Conservation (phyloP, 2,113 vertebrate species). For the Poecilia latipinna region DNA sequence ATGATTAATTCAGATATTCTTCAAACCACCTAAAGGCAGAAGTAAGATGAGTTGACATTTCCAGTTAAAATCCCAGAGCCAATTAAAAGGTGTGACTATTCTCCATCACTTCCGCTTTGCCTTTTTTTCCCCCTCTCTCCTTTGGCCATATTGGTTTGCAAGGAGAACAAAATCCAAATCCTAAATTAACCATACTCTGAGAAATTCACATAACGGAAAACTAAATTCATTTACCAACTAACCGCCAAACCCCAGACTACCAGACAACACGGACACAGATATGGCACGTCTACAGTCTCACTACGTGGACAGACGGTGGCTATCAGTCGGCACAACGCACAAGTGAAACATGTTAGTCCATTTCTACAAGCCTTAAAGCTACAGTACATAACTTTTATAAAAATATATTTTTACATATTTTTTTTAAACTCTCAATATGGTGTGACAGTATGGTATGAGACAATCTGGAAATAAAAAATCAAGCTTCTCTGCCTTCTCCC, state of each 20-base stretch:
- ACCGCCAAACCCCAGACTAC: constrained; percentile 3
- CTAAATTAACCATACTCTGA: constrained; percentile 48
- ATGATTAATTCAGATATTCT: background rate
- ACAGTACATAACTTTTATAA: too few species aligned
- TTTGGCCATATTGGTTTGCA: constrained; percentile 32
- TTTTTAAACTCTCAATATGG: too few species aligned
- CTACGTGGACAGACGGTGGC: constrained; percentile 40
- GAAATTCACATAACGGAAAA: constrained; percentile 57
- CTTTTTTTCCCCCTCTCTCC: background rate
- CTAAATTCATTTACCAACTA: constrained; percentile 46
- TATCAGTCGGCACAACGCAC: constrained; percentile 52
- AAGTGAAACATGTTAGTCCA: constrained; percentile 26
- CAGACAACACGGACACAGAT: constrained; percentile 17
- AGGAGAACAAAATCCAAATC: constrained; percentile 36
- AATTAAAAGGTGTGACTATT: constrained; percentile 58
- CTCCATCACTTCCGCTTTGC: constrained; percentile 18
- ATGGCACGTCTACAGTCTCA: constrained; percentile 23
- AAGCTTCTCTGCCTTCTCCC: too few species aligned
- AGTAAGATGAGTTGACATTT: constrained; percentile 30
- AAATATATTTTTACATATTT: too few species aligned
- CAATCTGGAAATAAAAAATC: too few species aligned
- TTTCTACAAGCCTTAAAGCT: constrained; percentile 18
- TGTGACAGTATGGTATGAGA: too few species aligned
- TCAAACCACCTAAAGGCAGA: constrained; percentile 26
- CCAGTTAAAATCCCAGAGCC: constrained; percentile 40